Conservation (phyloP, 1,140 invertebrate species). For the Zaprionus camerounensis region DNA sequence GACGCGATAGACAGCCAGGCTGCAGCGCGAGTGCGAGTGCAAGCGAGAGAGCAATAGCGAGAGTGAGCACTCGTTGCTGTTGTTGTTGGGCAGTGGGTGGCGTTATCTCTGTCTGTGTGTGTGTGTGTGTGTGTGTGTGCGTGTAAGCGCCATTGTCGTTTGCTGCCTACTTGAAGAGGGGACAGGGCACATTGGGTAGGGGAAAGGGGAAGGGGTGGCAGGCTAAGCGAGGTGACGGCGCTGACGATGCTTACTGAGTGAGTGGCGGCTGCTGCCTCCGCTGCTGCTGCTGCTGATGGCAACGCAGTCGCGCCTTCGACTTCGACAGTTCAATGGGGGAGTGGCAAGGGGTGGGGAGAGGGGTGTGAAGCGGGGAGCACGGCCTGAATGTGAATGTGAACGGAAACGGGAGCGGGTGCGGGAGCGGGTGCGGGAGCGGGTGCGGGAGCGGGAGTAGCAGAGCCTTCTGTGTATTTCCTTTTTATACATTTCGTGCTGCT, state of each 20-base stretch:
- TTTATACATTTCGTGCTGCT: constrained; percentile 33
- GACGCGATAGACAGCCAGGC: constrained; percentile 5
- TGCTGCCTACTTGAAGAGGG: constrained; percentile 11
- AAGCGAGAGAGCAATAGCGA: background rate
- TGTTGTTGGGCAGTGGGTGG: constrained; percentile 44
- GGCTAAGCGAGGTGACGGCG: constrained; percentile 8
- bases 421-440: no score
- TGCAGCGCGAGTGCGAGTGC: background rate
- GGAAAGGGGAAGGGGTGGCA: background rate
- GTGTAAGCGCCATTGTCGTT: constrained; percentile 47
- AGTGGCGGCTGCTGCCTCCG: constrained; percentile 26
- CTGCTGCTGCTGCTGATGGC: constrained; percentile 23
- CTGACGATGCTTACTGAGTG: constrained; percentile 33
- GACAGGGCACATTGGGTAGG: no score
- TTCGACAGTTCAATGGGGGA: constrained; percentile 20
- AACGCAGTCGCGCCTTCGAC: constrained; percentile 46
- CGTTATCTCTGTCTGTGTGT: constrained; percentile 27
- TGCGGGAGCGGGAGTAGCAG: background rate
- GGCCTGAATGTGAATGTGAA: constrained; percentile 22
- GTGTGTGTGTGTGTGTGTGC: constrained; percentile 15
- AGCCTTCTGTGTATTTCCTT: constrained; percentile 41
- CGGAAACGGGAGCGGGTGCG: constrained; percentile 12
- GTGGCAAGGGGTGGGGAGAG: background rate
- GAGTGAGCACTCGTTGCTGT: background rate
- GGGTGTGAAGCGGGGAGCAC: background rate